These are phyloP conservation scores for Lasioglossum pauxillum DNA, from an alignment of 2,888 invertebrate genomes.

Conservation along the genomic window DNA sequence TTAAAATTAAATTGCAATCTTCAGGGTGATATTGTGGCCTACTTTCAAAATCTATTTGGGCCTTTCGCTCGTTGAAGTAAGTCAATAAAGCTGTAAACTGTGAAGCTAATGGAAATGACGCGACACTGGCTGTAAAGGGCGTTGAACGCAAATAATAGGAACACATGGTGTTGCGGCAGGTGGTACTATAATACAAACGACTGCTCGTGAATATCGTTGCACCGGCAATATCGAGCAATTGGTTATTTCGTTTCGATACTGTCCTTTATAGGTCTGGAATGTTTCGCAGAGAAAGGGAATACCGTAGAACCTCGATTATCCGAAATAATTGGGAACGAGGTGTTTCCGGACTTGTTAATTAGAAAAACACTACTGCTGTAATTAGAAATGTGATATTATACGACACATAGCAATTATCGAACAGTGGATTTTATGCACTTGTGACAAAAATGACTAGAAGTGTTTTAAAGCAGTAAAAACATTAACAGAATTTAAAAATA, in stretches of 20 bases:
- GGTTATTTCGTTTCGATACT: constrained; percentile 37
- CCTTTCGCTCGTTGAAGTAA: neutral
- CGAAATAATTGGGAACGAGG: too few relatives aligned
- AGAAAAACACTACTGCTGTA: too few relatives aligned
- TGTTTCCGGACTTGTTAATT: too few relatives aligned
- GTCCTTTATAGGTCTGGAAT: neutral
- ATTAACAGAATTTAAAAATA: too few relatives aligned
- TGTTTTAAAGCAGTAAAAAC: too few relatives aligned
- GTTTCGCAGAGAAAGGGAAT: constrained; percentile 26
- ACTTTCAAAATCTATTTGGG: neutral
- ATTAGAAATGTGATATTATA: too few relatives aligned
- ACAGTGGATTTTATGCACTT: too few relatives aligned
- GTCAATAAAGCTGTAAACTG: neutral
- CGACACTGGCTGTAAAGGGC: constrained; percentile 43
- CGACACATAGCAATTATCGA: too few relatives aligned
- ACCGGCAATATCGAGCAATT: constrained; percentile 50
- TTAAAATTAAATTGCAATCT: too few relatives aligned
- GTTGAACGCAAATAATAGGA: constrained; percentile 64
- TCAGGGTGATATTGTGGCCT: neutral
- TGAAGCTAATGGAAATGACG: constrained; percentile 30
- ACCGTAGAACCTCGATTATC: too few relatives aligned
- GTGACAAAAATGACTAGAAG: too few relatives aligned
- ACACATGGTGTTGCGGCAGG: constrained; percentile 72
- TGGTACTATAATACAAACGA: constrained; percentile 64
- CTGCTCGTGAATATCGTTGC: constrained; percentile 59